Percentiles rank a stretch among this genome's conserved stretches.
These are phyloP conservation scores for Didymodactylos carnosus DNA, from an alignment of 2,888 invertebrate genomes.

Conservation along the genomic window DNA sequence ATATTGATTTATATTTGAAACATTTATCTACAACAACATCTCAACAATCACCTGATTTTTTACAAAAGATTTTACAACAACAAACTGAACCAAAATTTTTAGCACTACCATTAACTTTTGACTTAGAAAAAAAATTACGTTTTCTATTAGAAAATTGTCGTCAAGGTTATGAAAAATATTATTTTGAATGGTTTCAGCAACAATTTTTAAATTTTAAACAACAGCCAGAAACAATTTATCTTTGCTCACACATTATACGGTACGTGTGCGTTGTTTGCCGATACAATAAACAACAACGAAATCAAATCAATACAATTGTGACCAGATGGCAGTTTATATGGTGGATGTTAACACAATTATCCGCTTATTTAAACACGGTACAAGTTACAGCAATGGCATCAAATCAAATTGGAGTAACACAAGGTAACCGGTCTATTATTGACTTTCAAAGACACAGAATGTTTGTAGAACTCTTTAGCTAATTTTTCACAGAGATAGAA, in stretches of 20 bases:
- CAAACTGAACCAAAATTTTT: background rate
- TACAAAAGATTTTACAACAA: background rate
- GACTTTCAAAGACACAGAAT: too few relatives aligned
- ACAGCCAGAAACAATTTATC: background rate
- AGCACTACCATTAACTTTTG: background rate
- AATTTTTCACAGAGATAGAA: too few relatives aligned
- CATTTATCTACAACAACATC: background rate
- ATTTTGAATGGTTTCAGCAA: background rate
- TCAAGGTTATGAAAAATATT: background rate
- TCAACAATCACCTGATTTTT: background rate
- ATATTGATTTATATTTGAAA: background rate
- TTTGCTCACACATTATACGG: background rate
- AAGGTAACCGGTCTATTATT: too few relatives aligned
- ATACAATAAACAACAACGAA: too few relatives aligned
- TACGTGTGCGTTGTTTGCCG: background rate
- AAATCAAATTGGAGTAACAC: background rate
- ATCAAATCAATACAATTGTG: background rate
- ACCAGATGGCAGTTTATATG: background rate
- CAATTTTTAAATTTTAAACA: background rate
- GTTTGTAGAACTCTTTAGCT: too few relatives aligned
- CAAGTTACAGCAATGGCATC: background rate
- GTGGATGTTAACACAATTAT: background rate
- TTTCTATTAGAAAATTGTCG: background rate
- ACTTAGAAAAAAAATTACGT: background rate
- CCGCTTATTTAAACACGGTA: background rate